phyloP scores from a whole-genome alignment of 2,113 vertebrate species.

The Protobothrops mucrosquamatus region DNA sequence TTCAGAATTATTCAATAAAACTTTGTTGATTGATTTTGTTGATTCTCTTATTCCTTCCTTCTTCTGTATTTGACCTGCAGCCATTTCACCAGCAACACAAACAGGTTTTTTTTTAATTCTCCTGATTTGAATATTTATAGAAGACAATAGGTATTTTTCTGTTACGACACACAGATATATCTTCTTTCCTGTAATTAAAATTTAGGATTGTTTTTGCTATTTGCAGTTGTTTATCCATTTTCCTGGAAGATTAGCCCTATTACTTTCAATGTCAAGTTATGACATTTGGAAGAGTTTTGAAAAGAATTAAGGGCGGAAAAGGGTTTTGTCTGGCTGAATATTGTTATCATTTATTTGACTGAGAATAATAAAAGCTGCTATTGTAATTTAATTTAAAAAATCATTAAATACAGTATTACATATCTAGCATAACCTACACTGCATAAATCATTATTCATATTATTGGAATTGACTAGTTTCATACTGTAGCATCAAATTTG shows the following conservation, averaged over 20 bases:
- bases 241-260: neutral
- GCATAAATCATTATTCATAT: neutral
- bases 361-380: neutral
- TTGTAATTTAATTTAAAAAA: neutral
- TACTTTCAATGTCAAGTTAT: neutral
- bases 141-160: neutral
- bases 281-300: neutral
- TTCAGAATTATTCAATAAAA: neutral
- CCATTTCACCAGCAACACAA: neutral
- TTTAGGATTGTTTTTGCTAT: neutral
- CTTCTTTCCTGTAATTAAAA: neutral
- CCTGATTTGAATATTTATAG: neutral
- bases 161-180: neutral
- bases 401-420: neutral
- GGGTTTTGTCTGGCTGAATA: neutral
- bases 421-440: neutral
- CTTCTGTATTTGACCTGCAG: neutral
- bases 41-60: neutral
- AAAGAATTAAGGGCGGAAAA: neutral
- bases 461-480: neutral
- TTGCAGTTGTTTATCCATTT: neutral
- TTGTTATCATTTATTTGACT: neutral
- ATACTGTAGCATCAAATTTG: neutral
- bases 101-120: neutral
- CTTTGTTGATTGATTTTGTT: neutral